Conservation (phyloP, 2,888 invertebrate species). For the Drosophila hawaiiensis region DNA sequence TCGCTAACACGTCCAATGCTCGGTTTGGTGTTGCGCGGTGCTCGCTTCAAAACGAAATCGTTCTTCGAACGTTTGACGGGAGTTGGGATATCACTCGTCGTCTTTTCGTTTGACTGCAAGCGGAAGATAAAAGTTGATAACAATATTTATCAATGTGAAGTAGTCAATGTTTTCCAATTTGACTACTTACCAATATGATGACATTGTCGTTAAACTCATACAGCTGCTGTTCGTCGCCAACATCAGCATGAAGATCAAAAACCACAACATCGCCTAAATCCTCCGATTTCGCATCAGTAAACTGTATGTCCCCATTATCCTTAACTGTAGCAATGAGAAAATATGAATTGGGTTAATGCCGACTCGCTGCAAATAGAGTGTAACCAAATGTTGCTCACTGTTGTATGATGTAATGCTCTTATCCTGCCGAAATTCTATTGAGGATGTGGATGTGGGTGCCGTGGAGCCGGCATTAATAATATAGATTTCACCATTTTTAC, state of each 20-base stretch:
- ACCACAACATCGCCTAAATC: conserved; percentile 72
- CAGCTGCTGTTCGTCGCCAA: conserved; percentile 56
- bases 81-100: neutral
- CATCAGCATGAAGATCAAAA: conserved; percentile 60
- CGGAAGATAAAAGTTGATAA: neutral
- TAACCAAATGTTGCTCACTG: conserved; percentile 46
- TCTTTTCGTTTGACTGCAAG: conserved; percentile 51
- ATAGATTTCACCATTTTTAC: conserved; percentile 60
- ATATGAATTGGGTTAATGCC: neutral
- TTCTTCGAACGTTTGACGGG: conserved; percentile 24
- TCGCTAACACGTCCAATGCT: conserved; percentile 63
- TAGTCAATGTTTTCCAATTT: neutral
- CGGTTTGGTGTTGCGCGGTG: conserved; percentile 19
- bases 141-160: neutral
- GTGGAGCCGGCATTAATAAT: conserved; percentile 58
- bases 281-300: conserved; percentile 57
- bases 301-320: conserved; percentile 82
- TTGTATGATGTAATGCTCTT: conserved; percentile 67
- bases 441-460: conserved; percentile 21
- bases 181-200: conserved; percentile 83
- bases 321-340: conserved; percentile 60
- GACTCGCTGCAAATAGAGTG: neutral
- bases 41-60: conserved; percentile 40
- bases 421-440: conserved; percentile 48
- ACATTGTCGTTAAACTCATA: conserved; percentile 85